A percentile compares a stretch with the other conserved stretches of the same genome.
Evolutionary conservation across 2,113 vertebrate species (phyloP).

Genomic region (Orycteropus afer): DNA sequence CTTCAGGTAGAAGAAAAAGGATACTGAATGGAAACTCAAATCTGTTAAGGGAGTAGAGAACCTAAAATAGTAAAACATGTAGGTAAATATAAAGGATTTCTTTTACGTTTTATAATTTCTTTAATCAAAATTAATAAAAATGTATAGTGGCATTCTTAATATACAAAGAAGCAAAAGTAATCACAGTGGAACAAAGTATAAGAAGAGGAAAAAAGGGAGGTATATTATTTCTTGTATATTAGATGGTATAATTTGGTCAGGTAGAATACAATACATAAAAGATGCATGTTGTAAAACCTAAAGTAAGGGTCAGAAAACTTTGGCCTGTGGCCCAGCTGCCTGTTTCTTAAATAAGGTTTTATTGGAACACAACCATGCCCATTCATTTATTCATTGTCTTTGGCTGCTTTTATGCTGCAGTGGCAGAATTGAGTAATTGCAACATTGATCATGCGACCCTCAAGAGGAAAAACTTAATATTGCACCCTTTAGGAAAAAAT

Average conservation of each 20-base stretch:
- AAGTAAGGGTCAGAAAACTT: not conserved
- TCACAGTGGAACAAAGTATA: not conserved
- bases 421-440: not conserved
- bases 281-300: not conserved
- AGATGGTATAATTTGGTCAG: not conserved
- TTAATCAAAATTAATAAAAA: not conserved
- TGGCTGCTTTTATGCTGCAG: not conserved
- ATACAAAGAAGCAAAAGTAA: not conserved
- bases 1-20: not conserved
- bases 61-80: not conserved
- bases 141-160: not conserved
- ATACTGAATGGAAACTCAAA: not conserved
- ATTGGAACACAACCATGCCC: not conserved
- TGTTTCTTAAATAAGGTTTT: slow-evolving; percentile 1
- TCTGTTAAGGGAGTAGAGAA: not conserved
- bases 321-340: not conserved
- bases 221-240: not conserved
- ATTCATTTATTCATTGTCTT: not conserved
- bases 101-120: not conserved
- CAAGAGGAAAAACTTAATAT: not conserved
- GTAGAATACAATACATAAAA: not conserved
- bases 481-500: not conserved
- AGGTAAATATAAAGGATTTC: not conserved
- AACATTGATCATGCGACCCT: not conserved
- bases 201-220: not conserved